These are phyloP conservation scores for Nettapus auritus DNA, from an alignment of 2,113 vertebrate species.

Conservation along the genomic window DNA sequence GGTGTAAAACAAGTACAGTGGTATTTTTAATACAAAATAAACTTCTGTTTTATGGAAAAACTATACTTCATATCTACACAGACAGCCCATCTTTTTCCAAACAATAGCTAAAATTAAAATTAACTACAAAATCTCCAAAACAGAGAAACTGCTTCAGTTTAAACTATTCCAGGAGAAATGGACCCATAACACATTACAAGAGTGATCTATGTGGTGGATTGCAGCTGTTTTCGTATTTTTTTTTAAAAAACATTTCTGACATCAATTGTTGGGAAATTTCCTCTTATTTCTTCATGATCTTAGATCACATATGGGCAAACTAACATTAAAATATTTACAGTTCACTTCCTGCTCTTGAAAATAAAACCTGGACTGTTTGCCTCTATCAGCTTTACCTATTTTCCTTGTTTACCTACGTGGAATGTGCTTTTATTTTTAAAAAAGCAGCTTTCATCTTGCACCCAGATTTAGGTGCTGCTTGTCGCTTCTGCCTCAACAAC, in stretches of 20 bases:
- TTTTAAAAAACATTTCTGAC: conserved; percentile 23
- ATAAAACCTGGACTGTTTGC: conserved; percentile 73
- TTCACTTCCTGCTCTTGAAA: conserved; percentile 73
- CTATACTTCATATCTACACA: conserved; percentile 89
- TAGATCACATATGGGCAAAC: conserved; percentile 80
- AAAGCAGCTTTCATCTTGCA: conserved; percentile 71
- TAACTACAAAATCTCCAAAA: conserved; percentile 84
- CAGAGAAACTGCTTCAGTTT: conserved; percentile 79
- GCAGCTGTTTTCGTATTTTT: conserved; percentile 68
- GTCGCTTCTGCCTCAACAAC: conserved; percentile 8
- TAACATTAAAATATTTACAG: conserved; percentile 85
- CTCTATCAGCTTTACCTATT: conserved; percentile 42
- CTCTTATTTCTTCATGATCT: conserved; percentile 75
- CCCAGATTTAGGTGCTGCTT: conserved; percentile 32
- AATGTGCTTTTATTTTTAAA: conserved; percentile 78
- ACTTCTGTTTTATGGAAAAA: conserved; percentile 88
- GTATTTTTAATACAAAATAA: conserved; percentile 96
- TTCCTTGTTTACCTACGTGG: conserved; percentile 64
- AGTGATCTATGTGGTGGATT: conserved; percentile 73
- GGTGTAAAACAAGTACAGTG: conserved; percentile 94
- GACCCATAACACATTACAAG: conserved; percentile 79
- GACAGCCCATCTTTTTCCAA: conserved; percentile 85
- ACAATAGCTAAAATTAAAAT: conserved; percentile 84
- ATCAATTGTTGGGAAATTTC: conserved; percentile 51
- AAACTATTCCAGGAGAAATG: conserved; percentile 83